phyloP scores from a whole-genome alignment of 2,797 vertebrate species.

The Margarornis squamiger region DNA sequence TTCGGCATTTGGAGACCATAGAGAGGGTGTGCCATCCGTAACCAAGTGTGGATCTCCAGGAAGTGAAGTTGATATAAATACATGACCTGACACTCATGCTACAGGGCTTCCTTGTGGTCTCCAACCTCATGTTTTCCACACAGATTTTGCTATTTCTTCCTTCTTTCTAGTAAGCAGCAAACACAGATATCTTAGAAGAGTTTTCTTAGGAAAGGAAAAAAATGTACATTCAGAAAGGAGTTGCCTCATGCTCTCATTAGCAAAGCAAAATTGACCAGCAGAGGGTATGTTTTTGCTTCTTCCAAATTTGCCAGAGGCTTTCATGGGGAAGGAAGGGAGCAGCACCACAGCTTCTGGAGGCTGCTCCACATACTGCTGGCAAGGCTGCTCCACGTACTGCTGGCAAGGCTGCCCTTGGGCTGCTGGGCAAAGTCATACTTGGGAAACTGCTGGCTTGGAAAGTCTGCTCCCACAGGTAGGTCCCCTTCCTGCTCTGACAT shows the following conservation, averaged over 20 bases:
- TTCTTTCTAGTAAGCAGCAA: background rate
- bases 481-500: background rate
- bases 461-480: background rate
- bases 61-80: background rate
- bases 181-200: background rate
- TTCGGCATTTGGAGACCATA: background rate
- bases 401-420: background rate
- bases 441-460: background rate
- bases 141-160: background rate
- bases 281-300: background rate
- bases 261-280: background rate
- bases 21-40: background rate
- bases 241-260: background rate
- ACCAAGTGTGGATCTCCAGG: background rate
- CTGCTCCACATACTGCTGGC: background rate
- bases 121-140: background rate
- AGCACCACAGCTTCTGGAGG: background rate
- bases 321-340: background rate
- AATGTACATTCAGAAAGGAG: accelerated
- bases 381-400: background rate
- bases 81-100: background rate
- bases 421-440: background rate
- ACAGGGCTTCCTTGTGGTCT: background rate
- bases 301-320: background rate
- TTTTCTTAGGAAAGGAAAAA: background rate